Base-by-base conservation (phyloP, 2,113 vertebrate genomes). In the Conger conger region DNA sequence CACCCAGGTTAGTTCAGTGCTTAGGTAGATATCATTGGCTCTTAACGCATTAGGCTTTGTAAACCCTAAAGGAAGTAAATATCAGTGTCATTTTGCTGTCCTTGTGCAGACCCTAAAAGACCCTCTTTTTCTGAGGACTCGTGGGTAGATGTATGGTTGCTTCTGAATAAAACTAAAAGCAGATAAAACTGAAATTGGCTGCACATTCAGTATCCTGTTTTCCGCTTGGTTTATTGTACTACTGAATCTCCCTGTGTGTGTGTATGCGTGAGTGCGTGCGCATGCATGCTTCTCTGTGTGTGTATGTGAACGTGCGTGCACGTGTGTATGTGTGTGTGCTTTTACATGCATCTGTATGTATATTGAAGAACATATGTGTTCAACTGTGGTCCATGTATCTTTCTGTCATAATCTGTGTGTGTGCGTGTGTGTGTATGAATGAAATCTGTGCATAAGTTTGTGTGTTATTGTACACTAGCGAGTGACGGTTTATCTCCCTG, bases 401-500 rank as follows among this genome's bases (percentile, higher is more conserved):
- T 80, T 83, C 54, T 54, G 35, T 42, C 68, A 76, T n/a, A 63
- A n/a, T 54, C 45, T 77, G 83, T 85, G 82, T 86, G 27, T 79
- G 77, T 57, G 50, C 37, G 76, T 84, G 50, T 37, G 37, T 84
- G 35, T 73, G 16, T 84, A n/a, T 57, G 45, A 45, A 23, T 68
- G 38, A 3, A 33, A 8, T 36, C 18, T 54, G 53, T 36, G 53
- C 20, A 13, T 20, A n/a, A 17, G 77, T 60, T 53, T 42, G 36
- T 83, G 82, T 35, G 33, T 76, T 40, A n/a, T 35, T 68, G 77
- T 79, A 27, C 82, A 86, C 89, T 86, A 90, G 92, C 91, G 86
- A 87, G 76, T 88, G 50, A 82, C 87, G 89, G 90, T 92, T 92
- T 92, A 92, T 93, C 91, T 50, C 1, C 15, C 45, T 30, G 90